Percentiles rank a stretch among this genome's conserved stretches.
These are phyloP conservation scores for Melanogrammus aeglefinus DNA, from an alignment of 2,797 vertebrate genomes.

Conservation along the genomic window DNA sequence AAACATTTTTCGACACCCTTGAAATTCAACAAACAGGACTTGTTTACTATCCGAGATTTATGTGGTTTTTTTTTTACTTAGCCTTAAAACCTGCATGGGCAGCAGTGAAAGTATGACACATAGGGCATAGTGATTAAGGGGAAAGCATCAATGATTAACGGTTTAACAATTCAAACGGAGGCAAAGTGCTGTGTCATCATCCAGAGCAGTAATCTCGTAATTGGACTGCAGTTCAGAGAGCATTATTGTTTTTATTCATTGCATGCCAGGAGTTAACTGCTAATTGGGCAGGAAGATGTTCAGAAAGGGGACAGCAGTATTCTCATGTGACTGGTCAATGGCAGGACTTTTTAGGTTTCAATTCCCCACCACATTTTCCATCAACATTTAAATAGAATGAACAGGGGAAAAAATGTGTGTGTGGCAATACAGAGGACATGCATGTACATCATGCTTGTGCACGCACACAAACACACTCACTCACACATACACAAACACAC, in stretches of 20 bases:
- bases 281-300: slow-evolving; percentile 13
- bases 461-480: neutral
- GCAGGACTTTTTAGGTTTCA: neutral
- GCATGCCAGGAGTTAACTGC: neutral
- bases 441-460: neutral
- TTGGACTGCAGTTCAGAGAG: slow-evolving; percentile 7
- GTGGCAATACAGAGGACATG: neutral
- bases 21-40: slow-evolving; percentile 22
- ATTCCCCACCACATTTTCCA: neutral
- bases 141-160: neutral
- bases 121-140: slow-evolving; percentile 36
- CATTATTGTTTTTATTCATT: slow-evolving; percentile 15
- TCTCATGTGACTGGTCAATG: neutral
- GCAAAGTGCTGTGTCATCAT: slow-evolving; percentile 27
- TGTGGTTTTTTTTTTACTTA: slow-evolving; percentile 33
- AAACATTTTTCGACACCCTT: slow-evolving; percentile 15
- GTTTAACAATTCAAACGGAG: neutral
- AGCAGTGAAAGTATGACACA: slow-evolving; percentile 34
- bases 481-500: neutral
- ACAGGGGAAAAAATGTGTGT: neutral
- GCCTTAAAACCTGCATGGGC: slow-evolving; percentile 25
- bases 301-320: neutral
- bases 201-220: slow-evolving; percentile 16
- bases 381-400: neutral
- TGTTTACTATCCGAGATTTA: neutral